These are phyloP conservation scores for Leucopsar rothschildi DNA, from an alignment of 2,113 vertebrate species.

Conservation along the genomic window DNA sequence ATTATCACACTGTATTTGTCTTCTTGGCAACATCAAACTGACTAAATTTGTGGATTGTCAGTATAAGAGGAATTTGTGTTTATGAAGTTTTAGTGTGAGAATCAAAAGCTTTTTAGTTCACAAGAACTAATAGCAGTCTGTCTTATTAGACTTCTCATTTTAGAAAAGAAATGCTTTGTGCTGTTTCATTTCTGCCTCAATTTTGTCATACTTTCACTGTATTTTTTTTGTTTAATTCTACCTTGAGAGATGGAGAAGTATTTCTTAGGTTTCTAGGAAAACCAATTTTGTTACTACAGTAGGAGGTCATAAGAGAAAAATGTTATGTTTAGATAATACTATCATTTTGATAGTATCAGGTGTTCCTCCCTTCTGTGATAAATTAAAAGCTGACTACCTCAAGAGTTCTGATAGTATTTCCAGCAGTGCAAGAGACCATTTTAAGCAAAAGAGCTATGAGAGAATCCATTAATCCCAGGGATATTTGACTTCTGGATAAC, in stretches of 20 bases:
- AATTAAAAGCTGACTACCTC: constrained; percentile 60
- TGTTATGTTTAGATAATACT: constrained; percentile 50
- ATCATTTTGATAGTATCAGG: constrained; percentile 57
- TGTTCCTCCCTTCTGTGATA: constrained; percentile 34
- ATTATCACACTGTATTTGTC: not conserved
- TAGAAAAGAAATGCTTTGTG: not conserved
- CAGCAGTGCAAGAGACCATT: constrained; percentile 41
- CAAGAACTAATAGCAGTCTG: not conserved
- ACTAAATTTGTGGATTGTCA: not conserved
- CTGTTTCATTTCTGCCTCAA: not conserved
- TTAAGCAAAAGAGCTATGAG: constrained; percentile 36
- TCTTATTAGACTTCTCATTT: not conserved
- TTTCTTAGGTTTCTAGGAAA: constrained; percentile 48
- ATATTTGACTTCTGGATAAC: constrained; percentile 24
- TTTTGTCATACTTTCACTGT: constrained; percentile 1
- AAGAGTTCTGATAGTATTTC: constrained; percentile 47
- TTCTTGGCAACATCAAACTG: not conserved
- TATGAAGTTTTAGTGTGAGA: not conserved
- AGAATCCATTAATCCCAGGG: constrained; percentile 30
- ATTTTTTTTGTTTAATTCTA: constrained; percentile 48
- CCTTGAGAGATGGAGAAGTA: constrained; percentile 5
- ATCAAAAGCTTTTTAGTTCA: not conserved
- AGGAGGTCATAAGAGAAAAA: constrained; percentile 58
- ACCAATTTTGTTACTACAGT: constrained; percentile 60
- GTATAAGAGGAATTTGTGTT: not conserved